Percentiles rank a stretch among this genome's conserved stretches.
These are phyloP conservation scores for Chorisops tibialis DNA, from an alignment of 2,888 invertebrate genomes.

Conservation along the genomic window DNA sequence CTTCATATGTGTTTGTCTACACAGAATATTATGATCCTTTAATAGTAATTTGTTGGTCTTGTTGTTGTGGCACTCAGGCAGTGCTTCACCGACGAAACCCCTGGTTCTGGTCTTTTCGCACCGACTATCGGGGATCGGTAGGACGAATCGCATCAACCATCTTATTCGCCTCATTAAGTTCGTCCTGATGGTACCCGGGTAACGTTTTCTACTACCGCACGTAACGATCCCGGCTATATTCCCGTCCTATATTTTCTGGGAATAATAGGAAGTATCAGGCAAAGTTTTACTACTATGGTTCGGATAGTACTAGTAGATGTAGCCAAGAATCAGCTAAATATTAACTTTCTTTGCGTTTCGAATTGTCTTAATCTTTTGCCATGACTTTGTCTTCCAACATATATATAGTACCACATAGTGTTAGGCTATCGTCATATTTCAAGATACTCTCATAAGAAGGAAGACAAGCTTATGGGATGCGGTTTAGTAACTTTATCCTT, in stretches of 20 bases:
- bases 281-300: background rate
- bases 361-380: constrained; percentile 20
- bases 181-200: background rate
- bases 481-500: background rate
- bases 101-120: constrained; percentile 1
- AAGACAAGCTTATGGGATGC: constrained; percentile 21
- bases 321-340: constrained; percentile 12
- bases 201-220: background rate
- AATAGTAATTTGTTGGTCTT: constrained; percentile 30
- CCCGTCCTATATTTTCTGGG: background rate
- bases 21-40: constrained; percentile 29
- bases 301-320: too few species aligned
- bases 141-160: background rate
- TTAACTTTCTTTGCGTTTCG: constrained; percentile 17
- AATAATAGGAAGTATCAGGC: background rate
- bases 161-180: constrained; percentile 1
- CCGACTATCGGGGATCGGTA: background rate
- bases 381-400: background rate
- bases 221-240: background rate
- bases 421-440: constrained; percentile 24
- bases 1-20: constrained; percentile 35
- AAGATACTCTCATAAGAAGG: constrained; percentile 27
- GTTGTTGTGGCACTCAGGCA: constrained; percentile 19
- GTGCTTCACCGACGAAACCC: background rate
- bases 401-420: constrained; percentile 1